phyloP scores from a whole-genome alignment of 2,888 invertebrate species.

The Drosophila histrio region DNA sequence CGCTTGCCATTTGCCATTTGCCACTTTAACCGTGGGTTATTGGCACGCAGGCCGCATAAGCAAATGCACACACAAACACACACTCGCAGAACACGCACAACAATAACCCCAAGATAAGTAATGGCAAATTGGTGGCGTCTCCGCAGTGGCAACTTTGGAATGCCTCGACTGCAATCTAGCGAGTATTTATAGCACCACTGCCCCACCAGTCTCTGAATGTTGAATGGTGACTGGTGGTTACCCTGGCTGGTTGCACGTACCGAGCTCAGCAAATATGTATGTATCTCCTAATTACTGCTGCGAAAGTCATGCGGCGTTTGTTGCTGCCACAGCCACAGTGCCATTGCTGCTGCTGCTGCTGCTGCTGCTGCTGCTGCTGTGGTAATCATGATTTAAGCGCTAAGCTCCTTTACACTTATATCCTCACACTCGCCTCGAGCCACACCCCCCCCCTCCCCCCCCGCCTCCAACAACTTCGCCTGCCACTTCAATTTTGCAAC shows the following conservation, averaged over 20 bases:
- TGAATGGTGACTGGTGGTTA: conserved; percentile 11
- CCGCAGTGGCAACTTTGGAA: conserved; percentile 26
- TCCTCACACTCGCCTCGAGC: conserved; percentile 29
- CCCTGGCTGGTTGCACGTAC: conserved; percentile 44
- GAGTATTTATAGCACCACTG: conserved; percentile 40
- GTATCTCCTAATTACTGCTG: conserved; percentile 66
- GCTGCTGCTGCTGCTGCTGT: conserved; percentile 33
- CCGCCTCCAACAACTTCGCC: neutral
- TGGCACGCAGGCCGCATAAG: conserved; percentile 65
- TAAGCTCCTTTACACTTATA: conserved; percentile 56
- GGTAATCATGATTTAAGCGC: conserved; percentile 73
- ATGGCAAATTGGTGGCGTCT: conserved; percentile 70
- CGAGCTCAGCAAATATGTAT: conserved; percentile 44
- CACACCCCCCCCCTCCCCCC: neutral
- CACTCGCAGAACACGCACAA: conserved; percentile 31
- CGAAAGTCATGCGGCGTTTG: conserved; percentile 44
- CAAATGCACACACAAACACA: conserved; percentile 49
- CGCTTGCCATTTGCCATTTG: neutral
- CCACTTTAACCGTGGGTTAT: conserved; percentile 31
- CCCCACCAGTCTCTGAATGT: neutral
- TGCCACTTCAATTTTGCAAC: conserved; percentile 34
- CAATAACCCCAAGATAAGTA: conserved; percentile 64
- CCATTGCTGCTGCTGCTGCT: neutral
- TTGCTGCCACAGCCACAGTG: conserved; percentile 8
- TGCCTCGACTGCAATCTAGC: conserved; percentile 53